These are phyloP conservation scores for Oncorhynchus nerka DNA, from an alignment of 2,113 vertebrate genomes.

Conservation along the genomic window DNA sequence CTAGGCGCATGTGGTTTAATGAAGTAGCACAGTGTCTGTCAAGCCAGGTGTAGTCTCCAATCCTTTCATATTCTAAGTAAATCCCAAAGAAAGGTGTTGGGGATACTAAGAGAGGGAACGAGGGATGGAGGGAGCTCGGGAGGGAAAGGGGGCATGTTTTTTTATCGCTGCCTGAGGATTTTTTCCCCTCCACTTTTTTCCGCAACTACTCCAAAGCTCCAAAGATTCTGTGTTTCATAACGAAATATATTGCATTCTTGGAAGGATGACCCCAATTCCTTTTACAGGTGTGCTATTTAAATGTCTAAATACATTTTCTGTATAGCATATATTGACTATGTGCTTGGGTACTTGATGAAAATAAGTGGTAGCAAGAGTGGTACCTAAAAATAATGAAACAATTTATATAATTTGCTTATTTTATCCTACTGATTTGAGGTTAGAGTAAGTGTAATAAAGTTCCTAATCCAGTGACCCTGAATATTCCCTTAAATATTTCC, in stretches of 20 bases:
- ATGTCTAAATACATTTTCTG: too few relatives aligned
- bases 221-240: slow-evolving; percentile 41
- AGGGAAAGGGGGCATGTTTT: slow-evolving; percentile 23
- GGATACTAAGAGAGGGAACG: slow-evolving; percentile 44
- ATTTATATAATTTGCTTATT: too few relatives aligned
- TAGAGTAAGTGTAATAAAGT: too few relatives aligned
- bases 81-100: slow-evolving; percentile 76
- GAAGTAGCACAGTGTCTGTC: slow-evolving; percentile 73
- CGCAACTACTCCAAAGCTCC: slow-evolving; percentile 38
- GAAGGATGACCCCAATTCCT: slow-evolving; percentile 31
- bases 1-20: slow-evolving; percentile 70
- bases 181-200: slow-evolving; percentile 14
- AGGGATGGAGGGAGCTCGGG: neutral
- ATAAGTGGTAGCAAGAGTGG: too few relatives aligned
- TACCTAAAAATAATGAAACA: too few relatives aligned
- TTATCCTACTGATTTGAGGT: too few relatives aligned
- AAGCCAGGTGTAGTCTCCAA: slow-evolving; percentile 72
- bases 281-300: neutral
- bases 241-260: slow-evolving; percentile 46
- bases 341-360: too few relatives aligned
- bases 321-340: too few relatives aligned
- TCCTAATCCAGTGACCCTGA: too few relatives aligned
- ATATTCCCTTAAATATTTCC: too few relatives aligned
- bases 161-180: slow-evolving; percentile 25
- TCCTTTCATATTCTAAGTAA: slow-evolving; percentile 79